Evolutionary conservation across 2,888 invertebrate species (phyloP), one percentile per base, ranked within the genome.

Genomic region (Melanostoma scalare): DNA sequence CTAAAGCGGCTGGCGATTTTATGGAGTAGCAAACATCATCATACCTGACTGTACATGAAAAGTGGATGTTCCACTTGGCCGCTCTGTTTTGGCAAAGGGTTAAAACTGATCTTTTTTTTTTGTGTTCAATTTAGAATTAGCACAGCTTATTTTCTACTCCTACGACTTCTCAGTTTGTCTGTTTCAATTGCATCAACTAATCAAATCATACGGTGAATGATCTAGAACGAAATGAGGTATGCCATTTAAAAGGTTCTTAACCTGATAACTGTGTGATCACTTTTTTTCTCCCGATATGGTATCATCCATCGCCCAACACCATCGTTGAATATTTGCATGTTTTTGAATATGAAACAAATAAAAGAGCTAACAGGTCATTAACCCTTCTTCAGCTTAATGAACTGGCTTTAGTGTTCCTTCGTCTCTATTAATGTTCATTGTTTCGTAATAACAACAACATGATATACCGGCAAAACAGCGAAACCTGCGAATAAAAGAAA

Each of bases 401-500:
- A 63, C 63, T 50, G 38, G 63, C 20, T 48, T 31, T 40, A 35
- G 10, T 60, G 30, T 1, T 10, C 63, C 38, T 33, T 63, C 50
- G 36, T 63, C 63, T 63, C n/a, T 63, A 2, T 50, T 0, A 4
- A n/a, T 9, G 6, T 30, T 67, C 3, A 60, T n/a, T n/a, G n/a
- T n/a, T n/a, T 48, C 10, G 0, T 48, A 20, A 31, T 35, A 10
- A 9, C 50, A 42, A 61, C 38, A 61, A 36, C 61, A 20, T 20
- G 6, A 63, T 20, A 58, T 46, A 31, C 60, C 40, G 44, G 72
- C 61, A 36, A 20, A 69, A 30, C 20, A 55, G 48, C 44, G 3
- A 33, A 48, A 40, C 31, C 31, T 35, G 74, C 74, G 50, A 79
- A 74, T 56, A 31, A 60, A 74, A 56, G 20, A 60, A 65, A 56